Evolutionary conservation across 1,140 invertebrate species (phyloP), one percentile per base, ranked within the genome.

Genomic region (Brachionus calyciflorus): DNA sequence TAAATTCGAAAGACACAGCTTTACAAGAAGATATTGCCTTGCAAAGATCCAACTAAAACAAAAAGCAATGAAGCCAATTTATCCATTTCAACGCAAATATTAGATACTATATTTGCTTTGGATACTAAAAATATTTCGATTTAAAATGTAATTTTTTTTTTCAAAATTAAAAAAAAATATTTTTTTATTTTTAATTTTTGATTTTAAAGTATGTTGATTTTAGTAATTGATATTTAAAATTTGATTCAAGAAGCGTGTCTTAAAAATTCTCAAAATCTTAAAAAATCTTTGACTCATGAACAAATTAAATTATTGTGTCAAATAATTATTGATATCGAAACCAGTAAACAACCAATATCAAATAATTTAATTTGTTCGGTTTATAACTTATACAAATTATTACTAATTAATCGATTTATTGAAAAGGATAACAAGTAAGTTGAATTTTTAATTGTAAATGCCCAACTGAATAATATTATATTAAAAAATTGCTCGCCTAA

Each of bases 21-120:
- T 24, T 19, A 5, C 4, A 53, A 33, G 21, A 70, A 48, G 57
- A 63, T n/a, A n/a, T n/a, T 46, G 3, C 14, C 14, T 7, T 14
- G n/a, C 44, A 10, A 46, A 46, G n/a, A 46, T n/a, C n/a, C n/a
- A 46, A 14, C 44, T 3, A 46, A 46, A 46, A 14, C 14, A 46
- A 46, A 10, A 7, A 3, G 14, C 9, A 65, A 33, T 19, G 57
- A 70, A 70, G 19, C n/a, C 9, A 73, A 53, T 55, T 19, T 73
- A 46, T 49, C 69, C 9, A 73, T 51, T 53, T 73, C 69, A 7
- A 55, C 30, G 14, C 44, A 73, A 33, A 73, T 73, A 5, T 37
- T 73, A 12, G 69, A 73, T 10, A 73, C 69, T 14, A 73, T 46
- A 24, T 73, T 73, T 17, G 69, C 49, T 37, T 37, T 73, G 1